Evolutionary conservation across 2,888 invertebrate genomes (phyloP).

Genomic region (Shargacucullia verbasci): DNA sequence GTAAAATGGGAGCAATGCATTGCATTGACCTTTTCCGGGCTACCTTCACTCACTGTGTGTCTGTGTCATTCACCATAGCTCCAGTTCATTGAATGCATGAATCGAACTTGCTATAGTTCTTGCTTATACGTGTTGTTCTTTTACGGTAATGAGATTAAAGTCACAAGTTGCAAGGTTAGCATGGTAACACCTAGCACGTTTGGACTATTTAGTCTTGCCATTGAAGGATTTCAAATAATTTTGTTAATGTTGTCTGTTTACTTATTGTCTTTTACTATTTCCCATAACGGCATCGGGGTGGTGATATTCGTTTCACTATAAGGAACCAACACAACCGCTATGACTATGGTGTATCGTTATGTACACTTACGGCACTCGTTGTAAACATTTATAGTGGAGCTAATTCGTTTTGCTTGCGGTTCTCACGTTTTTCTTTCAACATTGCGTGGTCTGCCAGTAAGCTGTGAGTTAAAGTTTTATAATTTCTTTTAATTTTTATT

Average conservation of each 20-base stretch:
- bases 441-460: not conserved
- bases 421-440: constrained; percentile 4
- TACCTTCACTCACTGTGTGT: constrained; percentile 28
- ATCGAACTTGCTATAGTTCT: constrained; percentile 14
- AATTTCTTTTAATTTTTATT: constrained; percentile 23
- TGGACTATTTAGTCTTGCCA: too few species aligned
- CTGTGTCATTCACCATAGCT: constrained; percentile 25
- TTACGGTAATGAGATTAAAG: not conserved
- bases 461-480: not conserved
- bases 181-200: too few species aligned
- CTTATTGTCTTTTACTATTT: not conserved
- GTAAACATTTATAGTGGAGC: constrained; percentile 13
- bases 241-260: too few species aligned
- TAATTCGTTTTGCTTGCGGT: constrained; percentile 16
- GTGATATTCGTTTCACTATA: constrained; percentile 1
- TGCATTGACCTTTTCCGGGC: constrained; percentile 58
- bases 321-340: not conserved
- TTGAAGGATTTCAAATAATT: too few species aligned
- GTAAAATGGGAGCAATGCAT: constrained; percentile 61
- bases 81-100: constrained; percentile 3
- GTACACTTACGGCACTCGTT: not conserved
- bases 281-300: not conserved
- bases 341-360: not conserved
- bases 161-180: too few species aligned
- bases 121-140: not conserved